These are phyloP conservation scores for Pollicipes pollicipes DNA, from an alignment of 1,140 invertebrate genomes.

Conservation along the genomic window DNA sequence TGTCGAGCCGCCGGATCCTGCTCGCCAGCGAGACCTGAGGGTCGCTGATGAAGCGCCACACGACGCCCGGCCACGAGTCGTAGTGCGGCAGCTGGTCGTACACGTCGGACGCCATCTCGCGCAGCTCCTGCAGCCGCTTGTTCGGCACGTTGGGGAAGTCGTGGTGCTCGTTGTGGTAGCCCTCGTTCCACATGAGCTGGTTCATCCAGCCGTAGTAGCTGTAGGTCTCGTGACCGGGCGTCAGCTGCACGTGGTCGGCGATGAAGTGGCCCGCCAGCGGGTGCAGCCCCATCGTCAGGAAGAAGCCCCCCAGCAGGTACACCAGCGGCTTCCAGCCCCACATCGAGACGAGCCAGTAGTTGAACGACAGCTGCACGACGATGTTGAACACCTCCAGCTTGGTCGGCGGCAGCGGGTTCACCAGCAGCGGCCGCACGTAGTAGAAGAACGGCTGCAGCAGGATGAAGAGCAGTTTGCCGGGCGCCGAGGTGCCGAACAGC, in stretches of 20 bases:
- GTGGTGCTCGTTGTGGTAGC: slow-evolving; percentile 85
- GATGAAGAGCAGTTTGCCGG: slow-evolving; percentile 84
- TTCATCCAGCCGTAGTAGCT: slow-evolving; percentile 97
- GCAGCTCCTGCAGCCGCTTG: slow-evolving; percentile 57
- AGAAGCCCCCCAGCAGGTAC: slow-evolving; percentile 67
- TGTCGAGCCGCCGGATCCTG: background rate
- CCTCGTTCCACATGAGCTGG: slow-evolving; percentile 94
- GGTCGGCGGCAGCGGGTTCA: slow-evolving; percentile 69
- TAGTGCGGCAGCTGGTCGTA: slow-evolving; percentile 88
- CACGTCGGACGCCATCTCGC: slow-evolving; percentile 82
- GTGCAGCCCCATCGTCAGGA: slow-evolving; percentile 90
- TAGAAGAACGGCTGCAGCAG: slow-evolving; percentile 92
- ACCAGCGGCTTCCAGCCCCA: slow-evolving; percentile 66
- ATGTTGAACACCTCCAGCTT: slow-evolving; percentile 67
- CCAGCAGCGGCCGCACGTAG: slow-evolving; percentile 69
- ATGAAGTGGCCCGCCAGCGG: slow-evolving; percentile 96
- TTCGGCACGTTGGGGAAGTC: slow-evolving; percentile 94
- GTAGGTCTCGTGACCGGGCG: slow-evolving; percentile 91
- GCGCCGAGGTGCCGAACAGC: slow-evolving; percentile 82
- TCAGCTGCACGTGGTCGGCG: slow-evolving; percentile 97
- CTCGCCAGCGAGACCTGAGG: slow-evolving; percentile 30
- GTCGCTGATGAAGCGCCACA: slow-evolving; percentile 90
- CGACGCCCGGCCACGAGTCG: slow-evolving; percentile 72
- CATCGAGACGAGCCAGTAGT: slow-evolving; percentile 53
- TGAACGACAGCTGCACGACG: slow-evolving; percentile 68